Evolutionary conservation across 2,888 invertebrate genomes (phyloP).

Genomic region (Bugula neritina): DNA sequence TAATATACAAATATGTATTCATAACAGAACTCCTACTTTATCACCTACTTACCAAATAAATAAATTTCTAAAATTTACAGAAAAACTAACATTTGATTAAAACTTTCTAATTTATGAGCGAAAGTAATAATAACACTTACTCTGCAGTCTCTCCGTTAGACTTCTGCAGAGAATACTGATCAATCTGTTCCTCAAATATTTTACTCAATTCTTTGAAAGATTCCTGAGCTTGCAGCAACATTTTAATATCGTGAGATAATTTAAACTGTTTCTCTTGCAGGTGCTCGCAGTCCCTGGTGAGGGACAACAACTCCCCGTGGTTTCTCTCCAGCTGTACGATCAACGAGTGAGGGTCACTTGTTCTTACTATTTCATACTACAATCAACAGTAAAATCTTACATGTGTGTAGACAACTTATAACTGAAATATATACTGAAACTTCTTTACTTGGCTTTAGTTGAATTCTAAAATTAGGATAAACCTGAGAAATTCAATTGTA

Average conservation of each 20-base stretch:
- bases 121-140: too few relatives aligned
- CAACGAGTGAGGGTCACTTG: not conserved
- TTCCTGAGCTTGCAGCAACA: constrained; percentile 77
- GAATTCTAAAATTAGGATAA: too few relatives aligned
- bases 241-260: constrained; percentile 69
- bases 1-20: too few relatives aligned
- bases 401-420: too few relatives aligned
- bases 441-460: too few relatives aligned
- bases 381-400: not conserved
- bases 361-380: not conserved
- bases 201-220: constrained; percentile 80
- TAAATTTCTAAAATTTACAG: too few relatives aligned
- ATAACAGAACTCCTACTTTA: too few relatives aligned
- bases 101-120: too few relatives aligned
- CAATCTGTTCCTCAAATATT: constrained; percentile 83
- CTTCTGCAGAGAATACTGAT: constrained; percentile 68
- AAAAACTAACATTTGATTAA: too few relatives aligned
- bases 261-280: constrained; percentile 70
- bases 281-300: constrained; percentile 67
- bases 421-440: too few relatives aligned
- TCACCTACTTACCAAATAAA: too few relatives aligned
- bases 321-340: not conserved
- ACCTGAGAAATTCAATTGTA: too few relatives aligned
- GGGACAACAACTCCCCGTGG: not conserved
- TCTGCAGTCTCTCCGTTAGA: not conserved